Evolutionary conservation across 2,888 invertebrate genomes (phyloP).

Genomic region (Ennomos fuscantarius): DNA sequence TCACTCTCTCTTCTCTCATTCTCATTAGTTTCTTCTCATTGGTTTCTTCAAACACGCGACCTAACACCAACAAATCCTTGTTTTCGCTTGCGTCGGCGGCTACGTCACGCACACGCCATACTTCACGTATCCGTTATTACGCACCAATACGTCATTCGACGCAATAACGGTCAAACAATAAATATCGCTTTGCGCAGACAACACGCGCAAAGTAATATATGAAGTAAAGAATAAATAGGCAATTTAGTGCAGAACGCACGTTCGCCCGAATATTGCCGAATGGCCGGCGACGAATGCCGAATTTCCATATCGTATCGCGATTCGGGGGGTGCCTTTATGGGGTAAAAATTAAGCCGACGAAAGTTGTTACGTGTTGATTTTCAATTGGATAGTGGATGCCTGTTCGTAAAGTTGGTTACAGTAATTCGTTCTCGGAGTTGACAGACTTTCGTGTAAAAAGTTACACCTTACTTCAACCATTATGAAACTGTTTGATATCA

Average conservation of each 20-base stretch:
- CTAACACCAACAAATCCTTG: slow-evolving; percentile 22
- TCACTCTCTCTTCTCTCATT: too few species aligned
- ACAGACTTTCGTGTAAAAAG: too few species aligned
- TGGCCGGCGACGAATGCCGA: slow-evolving; percentile 77
- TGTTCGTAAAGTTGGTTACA: slow-evolving; percentile 27
- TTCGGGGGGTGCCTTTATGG: slow-evolving; percentile 83
- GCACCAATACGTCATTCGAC: slow-evolving; percentile 82
- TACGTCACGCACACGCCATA: slow-evolving; percentile 65
- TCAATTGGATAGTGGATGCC: slow-evolving; percentile 63
- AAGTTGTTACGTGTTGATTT: slow-evolving; percentile 69
- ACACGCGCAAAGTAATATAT: slow-evolving; percentile 85
- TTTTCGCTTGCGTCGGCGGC: slow-evolving; percentile 33
- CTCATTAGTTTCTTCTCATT: neutral
- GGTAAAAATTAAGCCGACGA: slow-evolving; percentile 82
- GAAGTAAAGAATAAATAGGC: slow-evolving; percentile 86
- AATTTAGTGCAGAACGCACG: slow-evolving; percentile 83
- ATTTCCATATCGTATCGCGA: slow-evolving; percentile 84
- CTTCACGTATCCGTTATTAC: slow-evolving; percentile 72
- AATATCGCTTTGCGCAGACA: slow-evolving; percentile 85
- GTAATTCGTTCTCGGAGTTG: slow-evolving; percentile 24
- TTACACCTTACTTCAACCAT: too few species aligned
- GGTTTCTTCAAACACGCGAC: neutral
- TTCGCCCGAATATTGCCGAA: slow-evolving; percentile 82
- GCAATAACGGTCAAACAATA: slow-evolving; percentile 85
- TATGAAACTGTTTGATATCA: too few species aligned